phyloP scores from a whole-genome alignment of 2,797 vertebrate genomes.

The Epinephelus coioides region DNA sequence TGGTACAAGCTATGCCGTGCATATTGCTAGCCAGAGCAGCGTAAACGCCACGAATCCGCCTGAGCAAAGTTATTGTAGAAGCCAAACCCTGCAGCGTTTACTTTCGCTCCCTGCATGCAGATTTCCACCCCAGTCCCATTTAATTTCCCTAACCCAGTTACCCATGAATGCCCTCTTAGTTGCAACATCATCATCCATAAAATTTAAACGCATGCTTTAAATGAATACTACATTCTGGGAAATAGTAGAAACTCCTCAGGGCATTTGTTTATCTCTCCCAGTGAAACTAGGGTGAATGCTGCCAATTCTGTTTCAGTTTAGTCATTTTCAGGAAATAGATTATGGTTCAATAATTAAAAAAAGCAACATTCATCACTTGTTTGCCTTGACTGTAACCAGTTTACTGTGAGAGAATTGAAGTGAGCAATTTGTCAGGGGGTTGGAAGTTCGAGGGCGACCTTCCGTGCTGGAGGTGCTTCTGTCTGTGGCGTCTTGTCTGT shows the following conservation, averaged over 20 bases:
- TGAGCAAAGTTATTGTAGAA: slow-evolving; percentile 62
- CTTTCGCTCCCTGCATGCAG: slow-evolving; percentile 57
- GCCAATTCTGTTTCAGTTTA: slow-evolving; percentile 54
- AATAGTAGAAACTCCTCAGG: slow-evolving; percentile 55
- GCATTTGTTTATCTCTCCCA: slow-evolving; percentile 70
- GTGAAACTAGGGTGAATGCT: slow-evolving; percentile 42
- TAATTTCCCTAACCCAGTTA: slow-evolving; percentile 76
- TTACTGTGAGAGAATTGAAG: slow-evolving; percentile 56
- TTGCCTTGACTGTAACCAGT: slow-evolving; percentile 45
- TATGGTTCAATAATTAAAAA: slow-evolving; percentile 62
- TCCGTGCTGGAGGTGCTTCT: slow-evolving; percentile 46
- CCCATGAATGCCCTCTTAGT: slow-evolving; percentile 73
- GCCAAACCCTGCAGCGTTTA: slow-evolving; percentile 62
- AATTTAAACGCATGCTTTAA: slow-evolving; percentile 69
- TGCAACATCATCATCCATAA: slow-evolving; percentile 76
- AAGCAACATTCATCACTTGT: slow-evolving; percentile 50
- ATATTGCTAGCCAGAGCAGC: slow-evolving; percentile 48
- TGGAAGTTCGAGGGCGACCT: slow-evolving; percentile 52
- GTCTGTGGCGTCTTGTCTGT: slow-evolving; percentile 36
- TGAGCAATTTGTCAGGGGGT: slow-evolving; percentile 49
- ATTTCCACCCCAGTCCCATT: slow-evolving; percentile 62
- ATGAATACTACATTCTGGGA: slow-evolving; percentile 64
- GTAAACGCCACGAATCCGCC: slow-evolving; percentile 51
- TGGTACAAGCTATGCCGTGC: slow-evolving; percentile 27
- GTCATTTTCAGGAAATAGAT: slow-evolving; percentile 66